Conservation (phyloP, 2,797 vertebrate species). For the Australoheros facetus region DNA sequence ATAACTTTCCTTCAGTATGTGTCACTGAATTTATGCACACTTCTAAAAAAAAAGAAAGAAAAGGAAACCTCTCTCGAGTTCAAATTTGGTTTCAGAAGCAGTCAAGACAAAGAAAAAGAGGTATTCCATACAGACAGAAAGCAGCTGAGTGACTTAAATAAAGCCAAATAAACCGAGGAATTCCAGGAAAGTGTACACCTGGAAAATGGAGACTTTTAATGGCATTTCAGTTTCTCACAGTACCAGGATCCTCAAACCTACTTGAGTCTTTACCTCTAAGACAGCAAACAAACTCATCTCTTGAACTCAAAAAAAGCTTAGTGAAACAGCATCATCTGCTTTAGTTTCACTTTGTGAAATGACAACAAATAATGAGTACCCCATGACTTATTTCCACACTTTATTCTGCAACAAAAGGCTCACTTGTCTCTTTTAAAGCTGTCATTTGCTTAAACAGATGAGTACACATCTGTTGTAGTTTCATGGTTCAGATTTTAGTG, state of each 20-base stretch:
- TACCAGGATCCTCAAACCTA: not conserved
- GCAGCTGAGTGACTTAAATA: not conserved
- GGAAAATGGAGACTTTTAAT: not conserved
- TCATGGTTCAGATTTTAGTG: slow-evolving; percentile 33
- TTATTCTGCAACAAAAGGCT: slow-evolving; percentile 20
- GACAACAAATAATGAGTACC: slow-evolving; percentile 17
- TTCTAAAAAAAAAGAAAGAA: not conserved
- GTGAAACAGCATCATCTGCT: too few species aligned
- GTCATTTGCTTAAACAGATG: slow-evolving; percentile 16
- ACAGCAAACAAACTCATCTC: not conserved
- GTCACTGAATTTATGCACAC: not conserved
- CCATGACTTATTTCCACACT: slow-evolving; percentile 15
- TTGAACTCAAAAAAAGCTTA: not conserved
- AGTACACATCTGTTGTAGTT: slow-evolving; percentile 41
- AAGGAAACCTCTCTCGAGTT: not conserved
- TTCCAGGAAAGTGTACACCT: not conserved
- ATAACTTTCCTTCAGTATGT: not conserved
- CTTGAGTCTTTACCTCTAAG: not conserved
- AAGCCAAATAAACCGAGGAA: not conserved
- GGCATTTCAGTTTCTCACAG: not conserved
- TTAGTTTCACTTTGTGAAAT: not conserved
- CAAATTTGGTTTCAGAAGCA: not conserved
- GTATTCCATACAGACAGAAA: not conserved
- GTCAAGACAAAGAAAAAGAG: not conserved
- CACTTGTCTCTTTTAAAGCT: not conserved